Evolutionary conservation across 2,113 vertebrate species (phyloP), one percentile per base, ranked within the genome.

Genomic region (Rhinolophus sinicus): DNA sequence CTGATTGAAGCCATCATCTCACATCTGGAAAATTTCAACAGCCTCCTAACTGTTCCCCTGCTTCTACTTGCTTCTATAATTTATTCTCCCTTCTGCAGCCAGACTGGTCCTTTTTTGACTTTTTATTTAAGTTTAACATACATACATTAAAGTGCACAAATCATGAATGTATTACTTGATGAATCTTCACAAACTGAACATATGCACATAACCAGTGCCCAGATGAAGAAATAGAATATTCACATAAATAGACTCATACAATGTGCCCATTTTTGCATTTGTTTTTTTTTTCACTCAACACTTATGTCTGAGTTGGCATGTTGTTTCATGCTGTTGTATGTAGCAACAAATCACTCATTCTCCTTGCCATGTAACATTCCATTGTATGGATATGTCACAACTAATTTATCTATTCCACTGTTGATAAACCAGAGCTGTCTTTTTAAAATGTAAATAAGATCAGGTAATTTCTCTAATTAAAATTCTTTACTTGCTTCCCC

Each of bases 121-220:
- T 82, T 73, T 83, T 69, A 84, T 88, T 93, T 62, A 58, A 89
- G 10, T 44, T 92, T 80, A 69, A 64, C 22, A 69, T 38, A 60
- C 11, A 38, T 67, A 88, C 38, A 60, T 50, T 30, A 91, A 81
- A 95, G 33, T 35, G 1, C 19, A 62, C 47, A 65, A 65, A 81
- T 91, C 38, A 72, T 82, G 21, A 83, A 4, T 40, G 4, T 33
- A 67, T 38, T 64, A 15, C 38, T 89, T 92, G n/a, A 56, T 47
- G 50, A 87, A 86, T 86, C 78, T 96, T 83, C 62, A 82, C n/a
- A 96, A 58, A 83, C 58, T 47, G 26, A 88, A 69, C 28, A 82
- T 11, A 72, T 90, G 22, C 24, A 62, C 4, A 33, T 90, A 64
- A 85, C 6, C 44, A 93, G 33, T n/a, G 24, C 15, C 14, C 82